Conservation (phyloP, 2,888 invertebrate species). For the Masnerella sp. region DNA sequence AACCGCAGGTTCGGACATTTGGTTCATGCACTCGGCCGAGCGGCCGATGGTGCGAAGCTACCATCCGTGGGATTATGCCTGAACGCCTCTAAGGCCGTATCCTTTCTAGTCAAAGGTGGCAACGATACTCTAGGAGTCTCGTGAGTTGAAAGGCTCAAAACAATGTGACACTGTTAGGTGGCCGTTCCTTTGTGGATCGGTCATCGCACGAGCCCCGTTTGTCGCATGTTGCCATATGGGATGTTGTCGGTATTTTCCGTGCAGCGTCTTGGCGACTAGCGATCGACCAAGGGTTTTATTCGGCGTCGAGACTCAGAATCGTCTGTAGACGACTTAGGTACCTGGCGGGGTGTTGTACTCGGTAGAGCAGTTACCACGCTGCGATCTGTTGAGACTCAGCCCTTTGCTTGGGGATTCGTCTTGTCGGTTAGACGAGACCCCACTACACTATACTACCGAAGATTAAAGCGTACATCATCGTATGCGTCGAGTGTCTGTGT, state of each 20-base stretch:
- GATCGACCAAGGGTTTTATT: too few relatives aligned
- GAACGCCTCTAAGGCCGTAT: constrained; percentile 82
- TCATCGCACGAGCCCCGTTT: constrained; percentile 65
- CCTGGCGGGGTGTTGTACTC: too few relatives aligned
- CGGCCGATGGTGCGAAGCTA: constrained; percentile 81
- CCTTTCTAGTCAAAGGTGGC: constrained; percentile 80
- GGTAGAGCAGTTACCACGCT: too few relatives aligned
- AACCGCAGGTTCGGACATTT: constrained; percentile 82
- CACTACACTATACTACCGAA: too few relatives aligned
- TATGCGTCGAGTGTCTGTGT: too few relatives aligned
- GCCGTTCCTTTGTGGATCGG: constrained; percentile 16
- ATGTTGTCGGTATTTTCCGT: constrained; percentile 63
- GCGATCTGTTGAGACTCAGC: too few relatives aligned
- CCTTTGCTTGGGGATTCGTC: too few relatives aligned
- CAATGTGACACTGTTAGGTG: constrained; percentile 47
- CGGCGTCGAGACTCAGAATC: too few relatives aligned
- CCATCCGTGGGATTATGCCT: constrained; percentile 82
- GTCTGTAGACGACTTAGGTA: too few relatives aligned
- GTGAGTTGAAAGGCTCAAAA: constrained; percentile 78
- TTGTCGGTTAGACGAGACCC: too few relatives aligned
- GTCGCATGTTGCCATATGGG: constrained; percentile 67
- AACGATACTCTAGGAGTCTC: constrained; percentile 78
- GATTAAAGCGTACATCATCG: too few relatives aligned
- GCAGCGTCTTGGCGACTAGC: too few relatives aligned
- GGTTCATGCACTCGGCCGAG: constrained; percentile 81